Percentiles rank a stretch among this genome's conserved stretches.
phyloP scores from a whole-genome alignment of 2,797 vertebrate genomes.

The Ceryle rudis region DNA sequence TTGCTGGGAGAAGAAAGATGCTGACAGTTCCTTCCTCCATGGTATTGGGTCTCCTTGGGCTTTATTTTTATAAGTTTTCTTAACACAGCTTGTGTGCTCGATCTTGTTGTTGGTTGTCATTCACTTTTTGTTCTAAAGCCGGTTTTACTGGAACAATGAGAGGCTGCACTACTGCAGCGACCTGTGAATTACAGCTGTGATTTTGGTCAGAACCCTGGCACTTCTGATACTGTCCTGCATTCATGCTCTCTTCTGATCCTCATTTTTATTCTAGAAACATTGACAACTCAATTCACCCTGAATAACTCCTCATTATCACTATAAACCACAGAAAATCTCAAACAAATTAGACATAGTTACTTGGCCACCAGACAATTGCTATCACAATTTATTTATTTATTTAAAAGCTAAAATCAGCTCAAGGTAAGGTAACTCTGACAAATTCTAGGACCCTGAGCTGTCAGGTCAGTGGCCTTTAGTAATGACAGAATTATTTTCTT shows the following conservation, averaged over 20 bases:
- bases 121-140: not conserved
- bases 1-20: not conserved
- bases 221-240: fast-evolving
- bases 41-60: not conserved
- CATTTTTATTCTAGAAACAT: not conserved
- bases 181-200: not conserved
- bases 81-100: fast-evolving
- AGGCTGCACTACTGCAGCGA: not conserved
- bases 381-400: too few species aligned
- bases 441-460: not conserved
- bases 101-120: not conserved
- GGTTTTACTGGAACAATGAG: not conserved
- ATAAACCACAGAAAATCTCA: not conserved
- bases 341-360: not conserved
- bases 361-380: not conserved
- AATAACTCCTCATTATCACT: not conserved
- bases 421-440: not conserved
- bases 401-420: not conserved
- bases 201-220: not conserved
- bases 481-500: not conserved
- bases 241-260: fast-evolving
- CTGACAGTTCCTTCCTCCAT: not conserved
- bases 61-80: not conserved
- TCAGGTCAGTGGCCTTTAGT: not conserved
- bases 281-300: not conserved